Evolutionary conservation across 2,797 vertebrate genomes (phyloP), one percentile per base, ranked within the genome.

Genomic region (Cygnus olor): DNA sequence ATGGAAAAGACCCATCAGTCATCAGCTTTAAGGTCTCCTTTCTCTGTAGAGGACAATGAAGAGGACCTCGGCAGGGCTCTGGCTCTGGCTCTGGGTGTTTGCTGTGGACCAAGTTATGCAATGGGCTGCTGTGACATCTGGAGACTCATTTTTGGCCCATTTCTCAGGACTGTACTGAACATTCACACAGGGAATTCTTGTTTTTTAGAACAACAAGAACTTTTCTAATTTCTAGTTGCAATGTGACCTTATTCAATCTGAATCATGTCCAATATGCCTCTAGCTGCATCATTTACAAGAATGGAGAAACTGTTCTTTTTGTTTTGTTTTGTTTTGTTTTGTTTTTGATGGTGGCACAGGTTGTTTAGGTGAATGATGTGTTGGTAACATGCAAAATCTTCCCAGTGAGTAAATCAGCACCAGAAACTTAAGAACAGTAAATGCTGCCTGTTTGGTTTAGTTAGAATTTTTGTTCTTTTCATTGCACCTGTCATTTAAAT

Each of bases 391-490:
- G 51, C 42, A 38, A 51, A 64, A 69, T 80, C 21, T 51, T 79
- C 38, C 45, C 32, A 18, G 40, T 30, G 9, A 79, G 47, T 89
- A 72, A 89, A 57, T 44, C 6, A 40, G 64, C 9, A 56, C 16
- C 24, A 45, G 51, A 68, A 73, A 76, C 19, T 68, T 83, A 40
- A 36, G 54, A 90, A 76, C 11, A 66, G 24, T 86, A 81, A 85
- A 85, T 25, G 7, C 17, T 34, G 40, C 17, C 56, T 76, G 32
- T 85, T 82, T n/a, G 84, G 28, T 91, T 91, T 94, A 94, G 72
- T 81, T 89, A 79, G 60, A 94, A 97, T 90, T 64, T 0, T 24
- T 3, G 5, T 65, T 45, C 27, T 58, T 96, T 93, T 97, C 86
- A 82, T 70, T 57, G 61, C 14, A 51, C 8, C 54, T 68, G 14